These are phyloP conservation scores for Orientallactaga bullata DNA, from an alignment of 2,113 vertebrate species.

Conservation along the genomic window DNA sequence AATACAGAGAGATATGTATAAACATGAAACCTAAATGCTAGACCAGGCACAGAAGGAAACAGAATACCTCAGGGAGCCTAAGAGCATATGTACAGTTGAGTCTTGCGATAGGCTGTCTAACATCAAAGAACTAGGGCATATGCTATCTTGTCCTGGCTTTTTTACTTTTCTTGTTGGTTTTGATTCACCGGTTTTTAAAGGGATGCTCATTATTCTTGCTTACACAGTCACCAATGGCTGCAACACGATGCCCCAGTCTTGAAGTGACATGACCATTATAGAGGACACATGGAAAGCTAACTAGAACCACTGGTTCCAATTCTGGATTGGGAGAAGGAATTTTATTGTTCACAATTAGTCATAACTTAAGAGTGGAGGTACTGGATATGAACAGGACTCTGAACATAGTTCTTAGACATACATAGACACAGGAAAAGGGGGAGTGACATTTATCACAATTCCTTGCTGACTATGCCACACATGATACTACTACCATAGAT, in stretches of 20 bases:
- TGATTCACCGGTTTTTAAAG: neutral
- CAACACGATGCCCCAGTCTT: neutral
- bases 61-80: neutral
- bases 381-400: neutral
- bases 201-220: neutral
- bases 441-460: neutral
- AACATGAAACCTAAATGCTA: neutral
- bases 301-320: neutral
- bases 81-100: rapidly evolving
- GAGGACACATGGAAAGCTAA: neutral
- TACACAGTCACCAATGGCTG: neutral
- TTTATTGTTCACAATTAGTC: too few relatives aligned
- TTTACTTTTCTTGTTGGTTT: neutral
- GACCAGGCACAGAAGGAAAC: neutral
- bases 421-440: neutral
- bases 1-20: neutral
- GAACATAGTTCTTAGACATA: neutral
- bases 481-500: neutral
- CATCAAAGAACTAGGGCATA: neutral
- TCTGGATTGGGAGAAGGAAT: neutral
- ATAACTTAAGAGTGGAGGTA: neutral
- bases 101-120: neutral
- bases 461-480: neutral
- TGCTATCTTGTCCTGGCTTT: neutral
- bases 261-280: neutral